These are phyloP conservation scores for Erynnis tages DNA, from an alignment of 2,888 invertebrate species.

Conservation along the genomic window DNA sequence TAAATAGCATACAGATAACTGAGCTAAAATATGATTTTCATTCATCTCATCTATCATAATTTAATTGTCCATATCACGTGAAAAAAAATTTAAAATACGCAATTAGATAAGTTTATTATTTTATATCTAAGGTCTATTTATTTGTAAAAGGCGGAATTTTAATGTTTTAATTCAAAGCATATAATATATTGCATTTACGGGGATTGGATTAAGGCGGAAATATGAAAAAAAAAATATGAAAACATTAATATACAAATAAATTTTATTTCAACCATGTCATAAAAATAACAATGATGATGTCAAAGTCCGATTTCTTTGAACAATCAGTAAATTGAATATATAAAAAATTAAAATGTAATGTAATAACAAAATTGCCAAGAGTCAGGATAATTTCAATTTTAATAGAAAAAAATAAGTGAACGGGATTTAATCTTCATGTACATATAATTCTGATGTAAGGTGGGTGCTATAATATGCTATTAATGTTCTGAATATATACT, in stretches of 20 bases:
- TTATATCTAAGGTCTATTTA: too few species aligned
- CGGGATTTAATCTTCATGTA: slow-evolving; percentile 10
- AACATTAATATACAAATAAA: slow-evolving; percentile 19
- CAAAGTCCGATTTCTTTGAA: not conserved
- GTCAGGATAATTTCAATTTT: not conserved
- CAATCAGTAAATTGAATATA: not conserved
- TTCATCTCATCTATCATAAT: too few species aligned
- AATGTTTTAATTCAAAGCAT: slow-evolving; percentile 6
- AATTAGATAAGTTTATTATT: too few species aligned
- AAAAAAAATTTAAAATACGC: too few species aligned
- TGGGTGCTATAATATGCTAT: slow-evolving; percentile 66
- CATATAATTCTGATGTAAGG: slow-evolving; percentile 51
- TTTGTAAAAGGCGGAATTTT: too few species aligned
- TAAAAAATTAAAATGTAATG: not conserved
- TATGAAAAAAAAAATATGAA: slow-evolving; percentile 14
- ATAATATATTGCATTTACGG: slow-evolving; percentile 12
- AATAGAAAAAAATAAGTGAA: not conserved
- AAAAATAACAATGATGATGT: not conserved
- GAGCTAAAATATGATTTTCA: too few species aligned
- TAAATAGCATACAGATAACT: too few species aligned
- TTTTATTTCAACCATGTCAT: slow-evolving; percentile 8
- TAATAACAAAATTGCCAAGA: not conserved
- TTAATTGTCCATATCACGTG: too few species aligned
- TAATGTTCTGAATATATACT: slow-evolving; percentile 55
- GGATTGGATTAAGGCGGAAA: not conserved